Conservation (phyloP, 2,888 invertebrate species). For the Ophion costatus region DNA sequence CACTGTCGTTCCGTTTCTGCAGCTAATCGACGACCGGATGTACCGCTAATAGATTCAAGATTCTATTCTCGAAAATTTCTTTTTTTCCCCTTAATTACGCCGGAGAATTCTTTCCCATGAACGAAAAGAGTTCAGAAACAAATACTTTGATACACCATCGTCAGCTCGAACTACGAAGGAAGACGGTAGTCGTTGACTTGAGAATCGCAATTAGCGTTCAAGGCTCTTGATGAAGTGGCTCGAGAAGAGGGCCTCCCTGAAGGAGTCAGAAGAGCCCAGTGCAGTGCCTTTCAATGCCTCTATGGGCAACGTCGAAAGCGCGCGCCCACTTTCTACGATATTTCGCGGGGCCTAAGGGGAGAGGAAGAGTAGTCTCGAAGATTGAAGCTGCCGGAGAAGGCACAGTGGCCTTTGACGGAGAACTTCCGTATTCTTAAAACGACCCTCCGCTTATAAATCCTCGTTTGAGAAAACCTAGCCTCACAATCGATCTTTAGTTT, state of each 20-base stretch:
- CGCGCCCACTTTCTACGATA: conserved; percentile 50
- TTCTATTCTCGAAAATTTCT: neutral
- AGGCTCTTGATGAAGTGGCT: conserved; percentile 69
- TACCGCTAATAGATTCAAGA: neutral
- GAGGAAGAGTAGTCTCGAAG: conserved; percentile 45
- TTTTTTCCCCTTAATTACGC: neutral
- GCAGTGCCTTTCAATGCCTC: conserved; percentile 54
- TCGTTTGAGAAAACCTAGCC: conserved; percentile 51
- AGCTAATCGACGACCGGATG: neutral
- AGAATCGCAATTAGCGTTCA: conserved; percentile 69
- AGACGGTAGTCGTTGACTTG: conserved; percentile 57
- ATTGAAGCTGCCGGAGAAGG: conserved; percentile 46
- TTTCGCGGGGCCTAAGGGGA: conserved; percentile 26
- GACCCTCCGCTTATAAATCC: conserved; percentile 59
- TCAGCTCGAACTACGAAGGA: conserved; percentile 54
- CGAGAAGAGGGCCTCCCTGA: conserved; percentile 53
- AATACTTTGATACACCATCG: conserved; percentile 63
- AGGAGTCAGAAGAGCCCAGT: conserved; percentile 61
- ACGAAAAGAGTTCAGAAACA: conserved; percentile 33
- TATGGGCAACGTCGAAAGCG: conserved; percentile 45
- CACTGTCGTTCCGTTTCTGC: neutral
- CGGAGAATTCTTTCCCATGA: conserved; percentile 8
- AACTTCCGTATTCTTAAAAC: conserved; percentile 61
- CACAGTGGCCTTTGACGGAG: conserved; percentile 53
- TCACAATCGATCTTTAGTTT: conserved; percentile 31